These are phyloP conservation scores for Fragum sueziense DNA, from an alignment of 2,888 invertebrate species.

Conservation along the genomic window DNA sequence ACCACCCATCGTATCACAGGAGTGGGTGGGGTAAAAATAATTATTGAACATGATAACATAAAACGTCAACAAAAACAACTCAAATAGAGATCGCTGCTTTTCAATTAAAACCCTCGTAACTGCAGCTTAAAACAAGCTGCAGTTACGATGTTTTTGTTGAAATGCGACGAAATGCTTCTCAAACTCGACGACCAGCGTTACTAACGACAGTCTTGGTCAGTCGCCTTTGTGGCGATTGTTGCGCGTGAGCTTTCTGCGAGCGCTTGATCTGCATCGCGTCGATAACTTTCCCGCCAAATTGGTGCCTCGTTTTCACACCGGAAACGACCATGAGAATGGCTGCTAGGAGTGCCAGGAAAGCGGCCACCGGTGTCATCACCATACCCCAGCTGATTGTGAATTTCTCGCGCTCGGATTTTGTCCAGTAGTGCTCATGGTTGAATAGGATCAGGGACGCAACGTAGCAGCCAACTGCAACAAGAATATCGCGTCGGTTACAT, in stretches of 20 bases:
- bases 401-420: neutral
- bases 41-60: no score
- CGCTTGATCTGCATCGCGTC: slow-evolving; percentile 10
- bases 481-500: no score
- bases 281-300: slow-evolving; percentile 9
- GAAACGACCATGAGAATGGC: slow-evolving; percentile 12
- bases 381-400: slow-evolving; percentile 11
- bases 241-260: neutral
- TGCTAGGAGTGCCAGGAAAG: neutral
- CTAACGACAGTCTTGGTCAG: neutral
- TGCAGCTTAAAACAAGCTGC: no score
- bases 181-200: slow-evolving; percentile 2
- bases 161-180: no score
- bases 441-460: neutral
- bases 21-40: no score
- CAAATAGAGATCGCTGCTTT: no score
- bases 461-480: neutral
- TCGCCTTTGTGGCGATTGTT: neutral
- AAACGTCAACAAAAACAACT: no score
- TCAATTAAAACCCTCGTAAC: no score
- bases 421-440: slow-evolving; percentile 4
- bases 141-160: no score
- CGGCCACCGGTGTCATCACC: neutral
- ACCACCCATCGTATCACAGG: no score
- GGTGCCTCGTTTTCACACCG: neutral